Evolutionary conservation across 2,888 invertebrate genomes (phyloP).

Genomic region (Carpatolechia fugitivella): DNA sequence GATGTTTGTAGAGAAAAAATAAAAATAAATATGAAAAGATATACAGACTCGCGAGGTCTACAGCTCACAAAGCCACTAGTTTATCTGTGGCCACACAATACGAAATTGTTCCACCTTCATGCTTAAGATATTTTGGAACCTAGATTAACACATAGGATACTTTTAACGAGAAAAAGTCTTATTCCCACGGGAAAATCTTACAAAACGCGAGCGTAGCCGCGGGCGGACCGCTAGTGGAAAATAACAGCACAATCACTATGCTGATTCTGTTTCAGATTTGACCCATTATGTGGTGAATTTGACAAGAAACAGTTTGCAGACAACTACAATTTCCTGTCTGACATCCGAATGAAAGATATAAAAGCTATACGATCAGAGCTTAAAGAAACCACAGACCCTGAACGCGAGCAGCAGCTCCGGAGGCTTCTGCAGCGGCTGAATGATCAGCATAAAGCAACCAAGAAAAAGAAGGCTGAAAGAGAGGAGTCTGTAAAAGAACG

Average conservation of each 20-base stretch:
- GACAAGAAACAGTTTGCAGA: conserved; percentile 86
- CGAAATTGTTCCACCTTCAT: too few relatives aligned
- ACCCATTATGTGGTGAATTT: conserved; percentile 89
- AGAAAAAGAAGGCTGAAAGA: conserved; percentile 76
- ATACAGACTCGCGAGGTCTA: too few relatives aligned
- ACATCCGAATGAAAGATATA: conserved; percentile 86
- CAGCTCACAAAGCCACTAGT: too few relatives aligned
- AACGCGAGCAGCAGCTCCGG: conserved; percentile 82
- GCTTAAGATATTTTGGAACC: too few relatives aligned
- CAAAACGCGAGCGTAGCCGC: too few relatives aligned
- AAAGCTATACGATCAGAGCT: conserved; percentile 81
- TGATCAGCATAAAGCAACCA: conserved; percentile 86
- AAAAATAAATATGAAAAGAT: too few relatives aligned
- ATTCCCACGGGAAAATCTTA: too few relatives aligned
- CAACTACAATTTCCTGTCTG: conserved; percentile 87
- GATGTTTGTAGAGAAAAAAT: too few relatives aligned
- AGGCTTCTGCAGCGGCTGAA: conserved; percentile 86
- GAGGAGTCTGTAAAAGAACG: conserved; percentile 76
- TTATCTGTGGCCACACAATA: too few relatives aligned
- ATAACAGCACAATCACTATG: conserved; percentile 62
- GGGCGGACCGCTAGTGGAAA: background rate
- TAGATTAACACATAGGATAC: too few relatives aligned
- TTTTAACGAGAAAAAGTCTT: too few relatives aligned
- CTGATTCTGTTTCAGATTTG: conserved; percentile 85
- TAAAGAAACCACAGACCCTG: conserved; percentile 79